phyloP scores from a whole-genome alignment of 1,140 invertebrate species.

The Zophobas atratus region DNA sequence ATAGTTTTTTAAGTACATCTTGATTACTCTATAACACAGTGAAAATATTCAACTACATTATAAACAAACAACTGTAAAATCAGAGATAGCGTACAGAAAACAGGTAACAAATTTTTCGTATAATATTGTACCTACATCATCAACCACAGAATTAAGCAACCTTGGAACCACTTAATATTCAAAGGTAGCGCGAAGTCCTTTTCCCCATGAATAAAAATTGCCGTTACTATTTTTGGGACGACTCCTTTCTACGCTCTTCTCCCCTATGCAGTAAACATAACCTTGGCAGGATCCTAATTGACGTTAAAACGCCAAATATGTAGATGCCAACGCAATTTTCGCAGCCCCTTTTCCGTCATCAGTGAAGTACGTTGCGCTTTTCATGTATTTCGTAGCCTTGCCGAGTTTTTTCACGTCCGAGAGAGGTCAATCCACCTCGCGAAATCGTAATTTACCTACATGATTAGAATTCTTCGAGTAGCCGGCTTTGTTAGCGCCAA shows the following conservation, averaged over 20 bases:
- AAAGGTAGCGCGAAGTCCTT: too few species aligned
- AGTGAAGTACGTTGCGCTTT: not conserved
- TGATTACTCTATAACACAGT: too few species aligned
- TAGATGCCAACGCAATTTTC: not conserved
- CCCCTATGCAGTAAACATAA: not conserved
- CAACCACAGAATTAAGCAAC: too few species aligned
- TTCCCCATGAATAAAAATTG: too few species aligned
- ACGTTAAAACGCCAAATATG: slow-evolving; percentile 5
- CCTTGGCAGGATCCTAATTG: slow-evolving; percentile 19
- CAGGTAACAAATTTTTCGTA: too few species aligned
- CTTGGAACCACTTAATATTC: too few species aligned
- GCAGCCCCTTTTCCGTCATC: slow-evolving; percentile 15
- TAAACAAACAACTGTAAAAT: too few species aligned
- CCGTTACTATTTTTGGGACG: too few species aligned
- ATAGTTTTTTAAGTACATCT: too few species aligned
- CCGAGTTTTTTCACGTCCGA: slow-evolving; percentile 14
- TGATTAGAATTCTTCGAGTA: slow-evolving; percentile 32
- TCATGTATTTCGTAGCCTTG: slow-evolving; percentile 9
- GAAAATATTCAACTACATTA: too few species aligned
- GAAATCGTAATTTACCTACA: slow-evolving; percentile 32
- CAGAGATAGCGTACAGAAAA: too few species aligned
- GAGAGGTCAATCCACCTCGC: slow-evolving; percentile 18
- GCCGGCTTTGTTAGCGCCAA: not conserved
- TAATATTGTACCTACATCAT: too few species aligned
- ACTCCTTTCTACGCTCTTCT: not conserved